Percentiles rank a stretch among this genome's conserved stretches.
These are phyloP conservation scores for Heterodera filipjevi DNA, from an alignment of 2,888 invertebrate species.

Conservation along the genomic window DNA sequence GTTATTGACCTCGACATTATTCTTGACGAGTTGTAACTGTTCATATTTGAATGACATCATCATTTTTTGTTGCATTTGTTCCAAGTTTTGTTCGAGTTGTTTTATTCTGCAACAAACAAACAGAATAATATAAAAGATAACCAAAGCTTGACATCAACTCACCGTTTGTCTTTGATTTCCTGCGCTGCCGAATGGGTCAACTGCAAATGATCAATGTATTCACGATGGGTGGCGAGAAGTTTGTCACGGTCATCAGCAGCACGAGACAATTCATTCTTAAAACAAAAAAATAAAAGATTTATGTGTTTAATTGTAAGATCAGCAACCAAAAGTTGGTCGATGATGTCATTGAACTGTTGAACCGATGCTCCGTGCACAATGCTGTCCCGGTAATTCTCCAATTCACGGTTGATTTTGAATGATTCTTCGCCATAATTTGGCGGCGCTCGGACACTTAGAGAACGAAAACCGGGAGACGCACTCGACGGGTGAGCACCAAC, in stretches of 20 bases:
- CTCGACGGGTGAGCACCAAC: not conserved
- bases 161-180: constrained; percentile 40
- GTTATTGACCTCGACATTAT: constrained; percentile 22
- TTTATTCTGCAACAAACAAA: constrained; percentile 34
- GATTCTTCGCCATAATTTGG: constrained; percentile 28
- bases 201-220: constrained; percentile 36
- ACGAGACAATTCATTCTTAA: constrained; percentile 35
- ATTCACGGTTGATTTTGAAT: constrained; percentile 19
- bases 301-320: too few species aligned
- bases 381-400: constrained; percentile 31
- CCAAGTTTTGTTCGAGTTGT: constrained; percentile 34
- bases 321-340: constrained; percentile 30
- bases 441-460: constrained; percentile 17
- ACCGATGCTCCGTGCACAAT: constrained; percentile 37
- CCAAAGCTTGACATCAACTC: not conserved
- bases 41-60: constrained; percentile 26
- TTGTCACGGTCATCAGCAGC: constrained; percentile 35
- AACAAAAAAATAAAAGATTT: not conserved
- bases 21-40: constrained; percentile 32
- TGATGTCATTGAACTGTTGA: constrained; percentile 38
- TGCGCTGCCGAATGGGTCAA: constrained; percentile 35
- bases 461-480: not conserved
- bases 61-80: constrained; percentile 33
- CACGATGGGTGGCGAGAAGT: constrained; percentile 30
- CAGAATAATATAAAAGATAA: too few species aligned